A percentile compares a stretch with the other conserved stretches of the same genome.
phyloP scores from a whole-genome alignment of 2,113 vertebrate genomes.

The Oreochromis aureus region DNA sequence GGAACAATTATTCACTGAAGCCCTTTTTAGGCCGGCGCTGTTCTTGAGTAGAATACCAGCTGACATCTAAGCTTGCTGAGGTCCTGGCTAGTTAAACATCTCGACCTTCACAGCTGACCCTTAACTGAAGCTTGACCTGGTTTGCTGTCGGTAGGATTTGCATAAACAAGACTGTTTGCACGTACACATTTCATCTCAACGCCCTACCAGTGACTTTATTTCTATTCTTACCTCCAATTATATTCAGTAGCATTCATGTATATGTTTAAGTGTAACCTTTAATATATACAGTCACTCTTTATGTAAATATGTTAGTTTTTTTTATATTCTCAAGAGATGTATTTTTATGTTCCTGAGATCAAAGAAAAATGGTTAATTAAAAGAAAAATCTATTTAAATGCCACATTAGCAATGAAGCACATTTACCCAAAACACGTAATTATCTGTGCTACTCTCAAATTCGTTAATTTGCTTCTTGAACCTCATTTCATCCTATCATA shows the following conservation, averaged over 20 bases:
- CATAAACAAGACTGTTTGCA: not conserved
- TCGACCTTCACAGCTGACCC: not conserved
- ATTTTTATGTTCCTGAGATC: not conserved
- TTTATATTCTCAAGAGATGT: not conserved
- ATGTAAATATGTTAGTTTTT: not conserved
- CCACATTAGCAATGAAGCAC: slow-evolving; percentile 22
- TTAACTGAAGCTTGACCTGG: not conserved
- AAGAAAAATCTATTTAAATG: slow-evolving; percentile 14
- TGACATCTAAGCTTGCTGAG: not conserved
- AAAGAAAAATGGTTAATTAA: not conserved
- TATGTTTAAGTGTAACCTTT: not conserved
- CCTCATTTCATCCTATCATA: not conserved
- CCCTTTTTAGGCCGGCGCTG: not conserved
- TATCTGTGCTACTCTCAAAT: slow-evolving; percentile 12
- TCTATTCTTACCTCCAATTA: not conserved
- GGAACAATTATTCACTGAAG: not conserved
- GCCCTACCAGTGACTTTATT: not conserved
- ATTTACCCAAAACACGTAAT: slow-evolving; percentile 31
- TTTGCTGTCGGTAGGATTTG: not conserved
- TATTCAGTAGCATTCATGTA: not conserved
- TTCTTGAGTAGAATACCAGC: not conserved
- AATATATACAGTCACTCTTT: not conserved
- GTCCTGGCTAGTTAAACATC: not conserved
- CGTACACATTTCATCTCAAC: not conserved
- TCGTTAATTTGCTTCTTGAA: slow-evolving; percentile 28